Base-by-base conservation (phyloP, 2,797 vertebrate genomes). In the Cetoscarus ocellatus region DNA sequence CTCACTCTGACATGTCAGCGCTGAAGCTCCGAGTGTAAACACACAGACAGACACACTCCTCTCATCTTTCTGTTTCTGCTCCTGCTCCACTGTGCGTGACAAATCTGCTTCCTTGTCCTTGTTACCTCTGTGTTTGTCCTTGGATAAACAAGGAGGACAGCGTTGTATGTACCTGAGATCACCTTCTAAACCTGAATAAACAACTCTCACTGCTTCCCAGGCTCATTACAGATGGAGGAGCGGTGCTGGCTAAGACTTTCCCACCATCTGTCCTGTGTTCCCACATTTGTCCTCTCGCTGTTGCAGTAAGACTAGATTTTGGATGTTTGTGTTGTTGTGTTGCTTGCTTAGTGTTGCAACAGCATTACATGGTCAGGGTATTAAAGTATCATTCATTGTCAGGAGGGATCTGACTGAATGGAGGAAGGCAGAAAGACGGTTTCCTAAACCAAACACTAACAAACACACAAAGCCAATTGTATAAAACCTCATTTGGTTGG, bases 261-360 rank as follows among this genome's bases (percentile, higher is more conserved):
- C 49, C 34, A 4, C 78, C 82, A 61, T 81, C 77, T 86, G 83
- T 67, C 67, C 10, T 1, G 3, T 44, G 52, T 65, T 50, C 39
- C 36, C 44, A 52, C 34, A 73, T 61, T 34, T 61, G 40, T 61
- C 9, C 44, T 61, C 44, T 36, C 61, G n/a, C 15, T 38, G 10
- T 44, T 7, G 10, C 40, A n/a, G 49, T 39, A 40, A 6, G 1
- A 64, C 67, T 51, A n/a, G 61, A 69, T 43, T 17, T 43, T 35
- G 54, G 56, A 55, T 63, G n/a, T 53, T 14, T 53, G 51, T 53
- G 27, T 53, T 14, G 6, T 7, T 50, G 8, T 18, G 13, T 43
- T 19, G 34, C 11, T 54, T 75, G 36, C 61, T 82, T 61, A 51
- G 66, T 19, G 36, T 65, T 50, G 65, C 51, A 34, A 11, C 61